Evolutionary conservation across 2,888 invertebrate genomes (phyloP), one percentile per base, ranked within the genome.

Genomic region (Oligia strigilis): DNA sequence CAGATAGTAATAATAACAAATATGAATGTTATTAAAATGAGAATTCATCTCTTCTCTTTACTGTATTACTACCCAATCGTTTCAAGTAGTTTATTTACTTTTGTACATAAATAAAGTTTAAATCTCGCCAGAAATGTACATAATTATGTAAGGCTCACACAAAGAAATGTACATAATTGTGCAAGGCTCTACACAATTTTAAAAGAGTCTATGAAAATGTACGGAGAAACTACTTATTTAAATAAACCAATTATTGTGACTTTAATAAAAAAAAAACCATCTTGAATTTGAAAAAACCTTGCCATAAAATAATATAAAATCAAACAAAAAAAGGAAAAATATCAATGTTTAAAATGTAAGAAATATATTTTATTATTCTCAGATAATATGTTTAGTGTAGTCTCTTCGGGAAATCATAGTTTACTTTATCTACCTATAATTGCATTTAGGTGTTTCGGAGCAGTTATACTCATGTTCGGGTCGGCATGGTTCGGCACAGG

Each of bases 401-500:
- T 86, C 83, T 85, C 46, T 86, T 82, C 81, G 73, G 71, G 73
- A 85, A 86, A 87, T 86, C 78, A 84, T 79, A 84, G 70, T 84
- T 80, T 79, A 78, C 74, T 84, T 67, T 73, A 78, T 81, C 78
- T 80, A 81, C 79, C 72, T 88, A 80, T 29, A 29, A 29, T 83
- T 92, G 92, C 92, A 92, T 92, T 92, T 92, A 88, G 88, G 83
- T 90, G 81, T 85, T 77, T 40, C 19, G 13, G 40, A 19, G 11
- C 40, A 19, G 72, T 43, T 66, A 72, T 17, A n/a, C 17, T 40
- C 17, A 40, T 40, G 17, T 72, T 64, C n/a, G 66, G 66, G 66
- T n/a, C n/a, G 40, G n/a, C 40, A 72, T 43, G 4, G n/a, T 17
- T 17, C n/a, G n/a, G 67, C n/a, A 23, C 14, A 71, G 36, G 60